Base-by-base conservation (phyloP, 1,140 invertebrate species). In the Pissodes strobi region DNA sequence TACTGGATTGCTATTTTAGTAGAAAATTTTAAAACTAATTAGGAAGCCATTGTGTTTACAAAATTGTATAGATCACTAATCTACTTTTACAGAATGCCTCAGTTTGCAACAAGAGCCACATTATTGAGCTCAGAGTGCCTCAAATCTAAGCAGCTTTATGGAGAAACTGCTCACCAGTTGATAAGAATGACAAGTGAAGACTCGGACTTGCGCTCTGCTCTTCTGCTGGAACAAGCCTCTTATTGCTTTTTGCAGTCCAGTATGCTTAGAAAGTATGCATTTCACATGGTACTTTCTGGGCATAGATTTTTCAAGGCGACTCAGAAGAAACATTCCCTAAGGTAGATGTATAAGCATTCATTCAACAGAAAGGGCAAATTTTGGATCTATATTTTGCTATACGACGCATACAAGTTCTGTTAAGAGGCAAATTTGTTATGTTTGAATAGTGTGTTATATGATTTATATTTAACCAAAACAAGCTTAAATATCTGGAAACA, bases 141-240 rank as follows among this genome's bases (percentile, higher is more conserved):
- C 21, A 91, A 90, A 75, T 86, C 85, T 41, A 82, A 87, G 18
- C 86, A 85, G 12, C 78, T 92, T 58, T 91, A 90, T 70, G 87
- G 88, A 9, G 95, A 98, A 76, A 93, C 95, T 45, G 95, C 95
- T 0, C 90, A 91, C 74, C 93, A 95, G 75, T 86, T 97, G 25
- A 95, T 98, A 67, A 86, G 94, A 45, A 94, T 98, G 89, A 97
- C 94, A 1, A 93, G 91, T 68, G 95, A 98, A 82, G 95, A 95
- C 78, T 93, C 91, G 13, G 93, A 97, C 80, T 78, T 95, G 43
- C 82, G 93, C 23, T 95, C 93, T 69, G 95, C 95, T 6, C 80
- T 99, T 60, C 81, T 98, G 46, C 79, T 99, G 12, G 97, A 99
- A 80, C 96, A 98, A 80, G 95, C 96, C 0, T 90, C 95, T 0